Evolutionary conservation across 1,140 invertebrate genomes (phyloP), one percentile per base, ranked within the genome.

Genomic region (Heterodera carotae): DNA sequence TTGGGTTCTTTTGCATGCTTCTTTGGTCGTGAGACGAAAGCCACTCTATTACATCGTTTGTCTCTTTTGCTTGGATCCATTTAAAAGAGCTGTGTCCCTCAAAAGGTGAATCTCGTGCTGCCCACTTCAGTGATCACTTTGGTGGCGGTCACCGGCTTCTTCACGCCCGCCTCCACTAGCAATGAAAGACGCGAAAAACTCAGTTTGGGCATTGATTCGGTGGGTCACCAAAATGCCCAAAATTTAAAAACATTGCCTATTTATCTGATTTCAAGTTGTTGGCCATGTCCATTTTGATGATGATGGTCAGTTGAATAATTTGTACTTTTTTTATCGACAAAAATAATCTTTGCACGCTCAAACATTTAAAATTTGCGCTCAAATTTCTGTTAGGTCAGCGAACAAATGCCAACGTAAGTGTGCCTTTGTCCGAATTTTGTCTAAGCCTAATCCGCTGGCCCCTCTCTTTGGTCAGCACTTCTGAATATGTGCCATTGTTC

Each of bases 91-190:
- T 43, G 18, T 31, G 69, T 88, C 18, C 85, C 87, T 67, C 86
- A 86, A 62, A 85, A 85, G 68, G 85, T 83, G 8, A 84, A 85
- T 76, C 59, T 84, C 69, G 85, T 87, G 5, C 77, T 87, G 39
- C 85, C 85, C 7, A 87, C 85, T 43, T 83, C 82, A 2, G 85
- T 87, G 25, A 87, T 87, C 77, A 87, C 85, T 15, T 66, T 87
- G 53, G 86, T 87, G 12, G 86, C 85, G 12, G 86, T 87, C 18
- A 88, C 86, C 36, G 85, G 85, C n/a, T 87, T 87, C 77, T 87
- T 87, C 73, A 88, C 85, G n/a, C 87, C 85, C 18, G 85, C 85
- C n/a, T 87, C 86, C 31, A 87, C 85, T 15, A 83, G 78, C 66
- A 87, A 83, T 29, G 85, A 87, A 78, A 66, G 85, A 67, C 36